phyloP scores from a whole-genome alignment of 2,888 invertebrate species.

The Stenoptilia bipunctidactyla region DNA sequence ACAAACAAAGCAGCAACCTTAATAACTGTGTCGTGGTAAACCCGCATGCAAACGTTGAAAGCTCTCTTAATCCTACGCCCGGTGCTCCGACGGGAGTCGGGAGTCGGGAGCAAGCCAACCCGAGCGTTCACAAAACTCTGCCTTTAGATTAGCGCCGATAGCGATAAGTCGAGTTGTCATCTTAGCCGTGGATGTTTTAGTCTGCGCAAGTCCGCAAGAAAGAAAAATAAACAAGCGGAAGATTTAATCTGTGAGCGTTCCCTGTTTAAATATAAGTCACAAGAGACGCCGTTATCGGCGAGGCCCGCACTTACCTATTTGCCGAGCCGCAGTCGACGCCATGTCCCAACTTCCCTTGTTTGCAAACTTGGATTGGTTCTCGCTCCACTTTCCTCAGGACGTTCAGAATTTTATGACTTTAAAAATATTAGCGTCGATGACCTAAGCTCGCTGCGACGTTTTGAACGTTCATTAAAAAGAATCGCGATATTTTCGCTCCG shows the following conservation, averaged over 20 bases:
- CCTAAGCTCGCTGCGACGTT: conserved; percentile 32
- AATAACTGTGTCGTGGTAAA: conserved; percentile 39
- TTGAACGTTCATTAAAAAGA: conserved; percentile 18
- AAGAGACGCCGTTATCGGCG: conserved; percentile 59
- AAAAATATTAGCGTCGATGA: conserved; percentile 46
- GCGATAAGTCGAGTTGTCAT: conserved; percentile 53
- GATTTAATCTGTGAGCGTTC: conserved; percentile 61
- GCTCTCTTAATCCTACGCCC: conserved; percentile 50
- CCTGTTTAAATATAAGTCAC: conserved; percentile 64
- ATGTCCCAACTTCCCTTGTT: conserved; percentile 67
- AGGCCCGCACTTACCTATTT: conserved; percentile 52
- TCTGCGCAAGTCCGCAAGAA: conserved; percentile 31
- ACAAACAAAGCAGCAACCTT: conserved; percentile 55
- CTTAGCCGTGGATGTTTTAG: conserved; percentile 42
- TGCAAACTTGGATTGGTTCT: conserved; percentile 69
- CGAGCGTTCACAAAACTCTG: conserved; percentile 28
- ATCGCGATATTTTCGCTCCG: conserved; percentile 19
- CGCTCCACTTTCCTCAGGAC: conserved; percentile 60
- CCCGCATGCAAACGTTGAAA: conserved; percentile 26
- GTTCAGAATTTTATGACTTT: conserved; percentile 66
- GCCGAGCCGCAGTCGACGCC: conserved; percentile 37
- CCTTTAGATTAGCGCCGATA: conserved; percentile 48
- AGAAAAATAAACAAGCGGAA: conserved; percentile 56
- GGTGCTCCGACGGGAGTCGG: conserved; percentile 26
- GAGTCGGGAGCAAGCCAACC: conserved; percentile 25